Percentiles rank a stretch among this genome's conserved stretches.
phyloP scores from a whole-genome alignment of 1,140 invertebrate genomes.

The Drosophila tsacasi region DNA sequence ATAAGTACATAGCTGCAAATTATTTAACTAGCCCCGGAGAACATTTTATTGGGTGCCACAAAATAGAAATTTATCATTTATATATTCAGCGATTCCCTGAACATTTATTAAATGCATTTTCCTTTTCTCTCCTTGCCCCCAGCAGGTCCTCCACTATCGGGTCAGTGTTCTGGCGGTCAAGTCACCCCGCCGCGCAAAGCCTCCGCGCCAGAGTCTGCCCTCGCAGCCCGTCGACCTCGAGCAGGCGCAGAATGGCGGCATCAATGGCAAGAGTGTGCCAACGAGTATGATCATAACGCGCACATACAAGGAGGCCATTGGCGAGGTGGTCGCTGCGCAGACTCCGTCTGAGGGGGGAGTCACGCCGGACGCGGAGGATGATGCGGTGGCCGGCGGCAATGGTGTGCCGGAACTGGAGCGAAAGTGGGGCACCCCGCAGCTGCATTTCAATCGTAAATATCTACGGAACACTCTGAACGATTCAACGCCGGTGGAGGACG shows the following conservation, averaged over 20 bases:
- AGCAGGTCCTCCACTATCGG: conserved; percentile 75
- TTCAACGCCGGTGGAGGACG: conserved; percentile 48
- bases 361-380: conserved; percentile 44
- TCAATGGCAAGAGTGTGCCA: conserved; percentile 75
- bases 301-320: conserved; percentile 72
- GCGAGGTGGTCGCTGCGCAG: conserved; percentile 13
- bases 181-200: conserved; percentile 64
- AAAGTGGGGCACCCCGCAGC: conserved; percentile 81
- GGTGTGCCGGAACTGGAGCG: conserved; percentile 47
- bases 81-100: background rate
- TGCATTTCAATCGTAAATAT: conserved; percentile 83
- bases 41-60: background rate
- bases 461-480: conserved; percentile 56
- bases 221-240: conserved; percentile 58
- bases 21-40: background rate
- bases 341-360: background rate
- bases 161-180: conserved; percentile 72
- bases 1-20: conserved; percentile 2
- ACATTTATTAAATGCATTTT: background rate
- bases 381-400: conserved; percentile 1
- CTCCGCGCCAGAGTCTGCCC: conserved; percentile 48
- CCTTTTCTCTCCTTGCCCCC: background rate
- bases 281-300: conserved; percentile 74
- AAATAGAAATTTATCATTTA: background rate
- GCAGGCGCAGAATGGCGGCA: conserved; percentile 51